These are phyloP conservation scores for Ascaphus truei DNA, from an alignment of 2,113 vertebrate genomes.

Conservation along the genomic window DNA sequence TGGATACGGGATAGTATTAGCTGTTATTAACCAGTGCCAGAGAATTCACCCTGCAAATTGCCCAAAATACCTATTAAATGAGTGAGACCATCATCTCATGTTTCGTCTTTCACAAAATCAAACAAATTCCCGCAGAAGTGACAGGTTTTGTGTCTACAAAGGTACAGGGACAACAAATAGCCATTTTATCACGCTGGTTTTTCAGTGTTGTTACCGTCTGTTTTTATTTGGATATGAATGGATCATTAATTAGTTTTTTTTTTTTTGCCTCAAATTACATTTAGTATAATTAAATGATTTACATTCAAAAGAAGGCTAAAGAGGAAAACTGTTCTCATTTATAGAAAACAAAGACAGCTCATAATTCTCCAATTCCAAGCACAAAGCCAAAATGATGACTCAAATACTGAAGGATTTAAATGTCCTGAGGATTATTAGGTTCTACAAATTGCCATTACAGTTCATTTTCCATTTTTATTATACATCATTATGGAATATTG, in stretches of 20 bases:
- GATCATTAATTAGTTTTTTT: background rate
- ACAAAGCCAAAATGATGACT: no score
- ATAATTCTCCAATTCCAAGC: no score
- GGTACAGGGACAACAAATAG: background rate
- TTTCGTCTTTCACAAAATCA: conserved; percentile 27
- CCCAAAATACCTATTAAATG: conserved; percentile 39
- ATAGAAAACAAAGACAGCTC: no score
- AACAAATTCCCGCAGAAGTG: background rate
- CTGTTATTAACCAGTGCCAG: background rate
- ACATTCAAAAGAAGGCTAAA: no score
- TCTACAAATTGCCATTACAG: no score
- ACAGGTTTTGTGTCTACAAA: conserved; percentile 12
- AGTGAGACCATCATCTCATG: conserved; percentile 30
- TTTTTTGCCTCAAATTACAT: background rate
- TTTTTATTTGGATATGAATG: conserved; percentile 27
- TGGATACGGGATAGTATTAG: conserved; percentile 24
- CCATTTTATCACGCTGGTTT: conserved; percentile 14
- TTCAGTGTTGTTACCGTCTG: background rate
- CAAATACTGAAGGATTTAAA: no score
- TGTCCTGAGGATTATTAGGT: no score
- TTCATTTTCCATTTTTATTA: no score
- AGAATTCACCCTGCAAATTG: conserved; percentile 30
- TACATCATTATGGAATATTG: no score
- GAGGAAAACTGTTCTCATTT: no score
- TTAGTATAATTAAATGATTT: background rate